Percentiles rank a stretch among this genome's conserved stretches.
Evolutionary conservation across 2,888 invertebrate species (phyloP).

Genomic region (Eurois occulta): DNA sequence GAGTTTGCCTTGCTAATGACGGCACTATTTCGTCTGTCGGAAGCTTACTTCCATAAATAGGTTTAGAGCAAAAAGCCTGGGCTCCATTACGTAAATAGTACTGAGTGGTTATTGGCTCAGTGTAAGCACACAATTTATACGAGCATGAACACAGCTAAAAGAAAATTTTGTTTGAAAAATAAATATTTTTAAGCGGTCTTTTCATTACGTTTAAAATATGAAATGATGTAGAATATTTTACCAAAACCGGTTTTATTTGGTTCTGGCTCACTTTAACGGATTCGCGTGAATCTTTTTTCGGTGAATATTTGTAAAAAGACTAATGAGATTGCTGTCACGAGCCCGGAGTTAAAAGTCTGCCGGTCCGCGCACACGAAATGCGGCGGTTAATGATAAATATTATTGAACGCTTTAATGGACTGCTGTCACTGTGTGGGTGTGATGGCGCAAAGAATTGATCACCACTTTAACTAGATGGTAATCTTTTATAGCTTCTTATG

Average conservation of each 20-base stretch:
- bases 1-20: conserved; percentile 56
- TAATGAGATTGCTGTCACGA: conserved; percentile 52
- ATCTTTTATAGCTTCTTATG: neutral
- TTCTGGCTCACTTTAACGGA: conserved; percentile 28
- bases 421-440: neutral
- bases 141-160: conserved; percentile 31
- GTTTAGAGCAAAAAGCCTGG: conserved; percentile 39
- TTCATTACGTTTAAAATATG: conserved; percentile 56
- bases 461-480: neutral
- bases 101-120: conserved; percentile 45
- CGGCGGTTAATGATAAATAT: conserved; percentile 8
- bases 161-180: conserved; percentile 35
- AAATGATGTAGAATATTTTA: conserved; percentile 50
- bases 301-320: conserved; percentile 38
- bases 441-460: neutral
- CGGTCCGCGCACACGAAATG: conserved; percentile 6
- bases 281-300: conserved; percentile 32
- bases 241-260: conserved; percentile 42
- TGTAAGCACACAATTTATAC: conserved; percentile 27
- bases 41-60: conserved; percentile 45
- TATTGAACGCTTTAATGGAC: conserved; percentile 8
- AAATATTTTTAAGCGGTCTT: conserved; percentile 50
- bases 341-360: conserved; percentile 6
- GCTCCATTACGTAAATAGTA: conserved; percentile 46
- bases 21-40: conserved; percentile 44